Evolutionary conservation across 2,888 invertebrate genomes (phyloP), one percentile per base, ranked within the genome.

Genomic region (Cryptocephalus primarius): DNA sequence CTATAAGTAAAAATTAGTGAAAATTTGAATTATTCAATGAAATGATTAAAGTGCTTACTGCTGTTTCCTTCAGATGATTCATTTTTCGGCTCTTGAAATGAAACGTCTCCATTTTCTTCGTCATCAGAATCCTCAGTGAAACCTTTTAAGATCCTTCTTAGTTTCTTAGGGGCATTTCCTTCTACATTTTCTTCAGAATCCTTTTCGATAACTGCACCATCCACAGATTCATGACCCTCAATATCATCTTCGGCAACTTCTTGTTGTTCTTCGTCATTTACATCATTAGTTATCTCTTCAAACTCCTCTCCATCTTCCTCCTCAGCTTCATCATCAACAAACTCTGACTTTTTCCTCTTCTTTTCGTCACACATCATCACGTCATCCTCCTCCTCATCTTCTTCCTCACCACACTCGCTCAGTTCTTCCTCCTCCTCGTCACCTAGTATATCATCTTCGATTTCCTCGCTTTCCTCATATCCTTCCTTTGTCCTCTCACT

Each of bases 381-480:
- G 39, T 78, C 77, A 56, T 77, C 76, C 45, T 62, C 64, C 40
- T 73, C 71, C 13, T 65, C 61, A 22, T 22, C 22, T 46, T 71
- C 74, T 41, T 58, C 58, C 42, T 59, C 59, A 33, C 55, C 55
- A 9, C 75, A 75, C 54, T 80, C 82, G 14, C 72, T 72, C 50
- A 76, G 60, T 34, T 72, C 73, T 31, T 68, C 68, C 43, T 71
- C 70, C 40, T 71, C 71, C 36, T 72, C 71, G 47, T 72, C 67
- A 45, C 77, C 77, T 52, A 77, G 74, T 45, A 74, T 61, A 49
- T 71, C 72, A 41, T 71, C 60, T 11, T 34, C 43, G 32, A 68
- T 67, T 10, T 59, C 52, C 50, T 47, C 55, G 41, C 49, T 52
- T 49, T 48, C 55, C 32, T 48, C 45, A 40, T 47, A 48, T 13